phyloP scores from a whole-genome alignment of 2,797 vertebrate genomes.

The Poecilia picta region DNA sequence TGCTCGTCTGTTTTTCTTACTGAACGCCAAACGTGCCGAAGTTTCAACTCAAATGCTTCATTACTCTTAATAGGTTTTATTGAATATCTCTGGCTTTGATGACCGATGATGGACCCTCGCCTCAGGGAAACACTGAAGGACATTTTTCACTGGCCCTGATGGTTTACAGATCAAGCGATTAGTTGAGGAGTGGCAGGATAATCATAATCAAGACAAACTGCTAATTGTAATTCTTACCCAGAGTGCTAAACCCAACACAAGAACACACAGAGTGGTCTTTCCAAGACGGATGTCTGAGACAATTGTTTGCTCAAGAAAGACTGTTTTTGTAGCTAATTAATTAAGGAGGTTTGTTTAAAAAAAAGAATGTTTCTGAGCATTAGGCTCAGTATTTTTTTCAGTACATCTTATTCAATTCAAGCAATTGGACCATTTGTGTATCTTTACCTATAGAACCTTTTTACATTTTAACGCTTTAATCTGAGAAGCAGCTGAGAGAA shows the following conservation, averaged over 20 bases:
- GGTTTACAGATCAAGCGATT: constrained; percentile 7
- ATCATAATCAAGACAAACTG: constrained; percentile 4
- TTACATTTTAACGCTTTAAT: neutral
- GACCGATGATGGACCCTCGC: neutral
- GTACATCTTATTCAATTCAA: neutral
- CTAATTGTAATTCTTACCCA: neutral
- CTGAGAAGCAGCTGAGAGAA: neutral
- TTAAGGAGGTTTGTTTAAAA: neutral
- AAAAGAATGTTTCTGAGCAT: neutral
- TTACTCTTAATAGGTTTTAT: neutral
- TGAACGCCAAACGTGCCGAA: constrained; percentile 4
- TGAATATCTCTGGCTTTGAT: constrained; percentile 5
- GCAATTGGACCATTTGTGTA: neutral
- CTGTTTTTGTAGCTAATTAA: neutral
- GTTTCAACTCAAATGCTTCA: constrained; percentile 1
- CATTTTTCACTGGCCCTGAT: constrained; percentile 10
- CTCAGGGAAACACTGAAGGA: neutral
- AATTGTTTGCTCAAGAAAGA: neutral
- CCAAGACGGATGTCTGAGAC: neutral
- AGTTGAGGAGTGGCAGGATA: constrained; percentile 2
- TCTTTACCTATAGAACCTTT: neutral
- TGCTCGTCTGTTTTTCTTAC: neutral
- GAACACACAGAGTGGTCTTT: neutral
- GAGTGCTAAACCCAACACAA: neutral
- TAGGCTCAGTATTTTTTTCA: neutral